A percentile compares a stretch with the other conserved stretches of the same genome.
These are phyloP conservation scores for Tubiluchus corallicola DNA, from an alignment of 2,888 invertebrate species.

Conservation along the genomic window DNA sequence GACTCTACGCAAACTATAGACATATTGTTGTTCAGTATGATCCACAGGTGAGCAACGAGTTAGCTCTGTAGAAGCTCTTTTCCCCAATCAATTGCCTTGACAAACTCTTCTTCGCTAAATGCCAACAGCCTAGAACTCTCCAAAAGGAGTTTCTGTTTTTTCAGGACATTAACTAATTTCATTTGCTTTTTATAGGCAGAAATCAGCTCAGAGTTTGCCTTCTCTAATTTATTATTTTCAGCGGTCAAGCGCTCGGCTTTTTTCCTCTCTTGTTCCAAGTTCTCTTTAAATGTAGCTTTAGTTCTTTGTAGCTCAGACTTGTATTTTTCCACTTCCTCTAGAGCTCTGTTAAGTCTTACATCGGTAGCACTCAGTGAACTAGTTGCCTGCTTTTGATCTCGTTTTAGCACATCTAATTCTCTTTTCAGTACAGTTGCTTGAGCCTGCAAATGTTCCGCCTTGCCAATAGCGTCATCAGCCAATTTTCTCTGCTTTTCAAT, in stretches of 20 bases:
- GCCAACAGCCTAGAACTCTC: constrained; percentile 31
- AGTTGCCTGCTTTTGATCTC: not conserved
- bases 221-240: constrained; percentile 29
- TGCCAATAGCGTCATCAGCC: not conserved
- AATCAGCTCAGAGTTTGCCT: constrained; percentile 31
- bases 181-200: constrained; percentile 31
- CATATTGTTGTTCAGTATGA: too few relatives aligned
- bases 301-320: not conserved
- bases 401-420: not conserved
- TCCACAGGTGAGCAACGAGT: too few relatives aligned
- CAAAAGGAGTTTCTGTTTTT: constrained; percentile 32
- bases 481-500: constrained; percentile 3
- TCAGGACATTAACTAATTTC: constrained; percentile 31
- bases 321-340: not conserved
- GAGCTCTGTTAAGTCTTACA: not conserved
- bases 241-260: constrained; percentile 25
- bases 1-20: too few relatives aligned
- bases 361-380: not conserved
- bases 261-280: constrained; percentile 20
- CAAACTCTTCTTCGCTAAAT: constrained; percentile 32
- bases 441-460: not conserved
- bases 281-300: not conserved
- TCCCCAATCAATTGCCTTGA: constrained; percentile 31
- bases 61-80: constrained; percentile 4
- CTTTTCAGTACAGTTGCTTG: not conserved